These are phyloP conservation scores for Nothocercus julius DNA, from an alignment of 2,113 vertebrate genomes.

Conservation along the genomic window DNA sequence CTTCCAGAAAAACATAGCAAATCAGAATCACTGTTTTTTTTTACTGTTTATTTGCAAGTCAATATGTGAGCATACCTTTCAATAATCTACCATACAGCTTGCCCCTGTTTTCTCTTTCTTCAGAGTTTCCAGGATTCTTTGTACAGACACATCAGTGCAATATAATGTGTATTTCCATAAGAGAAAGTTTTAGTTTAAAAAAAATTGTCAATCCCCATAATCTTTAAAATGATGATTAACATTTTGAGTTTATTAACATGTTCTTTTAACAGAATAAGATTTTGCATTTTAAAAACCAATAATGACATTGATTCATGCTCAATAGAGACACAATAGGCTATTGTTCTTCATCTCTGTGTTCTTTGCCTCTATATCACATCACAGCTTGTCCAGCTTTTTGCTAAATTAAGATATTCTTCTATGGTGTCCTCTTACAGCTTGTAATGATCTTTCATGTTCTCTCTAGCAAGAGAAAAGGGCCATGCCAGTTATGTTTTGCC, in stretches of 20 bases:
- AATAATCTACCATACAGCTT: background rate
- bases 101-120: background rate
- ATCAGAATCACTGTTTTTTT: background rate
- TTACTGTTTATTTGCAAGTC: background rate
- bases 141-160: background rate
- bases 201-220: background rate
- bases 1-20: background rate
- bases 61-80: background rate
- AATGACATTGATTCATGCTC: background rate
- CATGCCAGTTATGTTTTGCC: fast-evolving
- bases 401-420: background rate
- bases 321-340: background rate
- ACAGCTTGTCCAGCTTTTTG: fast-evolving
- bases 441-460: background rate
- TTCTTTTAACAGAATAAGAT: background rate
- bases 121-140: background rate
- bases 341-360: background rate
- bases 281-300: constrained; percentile 7
- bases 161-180: background rate
- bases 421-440: background rate
- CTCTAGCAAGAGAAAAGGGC: background rate
- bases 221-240: background rate
- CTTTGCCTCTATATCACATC: background rate
- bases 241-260: background rate
- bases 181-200: background rate